Evolutionary conservation across 2,113 vertebrate genomes (phyloP), one percentile per base, ranked within the genome.

Genomic region (Prunella fulvescens): DNA sequence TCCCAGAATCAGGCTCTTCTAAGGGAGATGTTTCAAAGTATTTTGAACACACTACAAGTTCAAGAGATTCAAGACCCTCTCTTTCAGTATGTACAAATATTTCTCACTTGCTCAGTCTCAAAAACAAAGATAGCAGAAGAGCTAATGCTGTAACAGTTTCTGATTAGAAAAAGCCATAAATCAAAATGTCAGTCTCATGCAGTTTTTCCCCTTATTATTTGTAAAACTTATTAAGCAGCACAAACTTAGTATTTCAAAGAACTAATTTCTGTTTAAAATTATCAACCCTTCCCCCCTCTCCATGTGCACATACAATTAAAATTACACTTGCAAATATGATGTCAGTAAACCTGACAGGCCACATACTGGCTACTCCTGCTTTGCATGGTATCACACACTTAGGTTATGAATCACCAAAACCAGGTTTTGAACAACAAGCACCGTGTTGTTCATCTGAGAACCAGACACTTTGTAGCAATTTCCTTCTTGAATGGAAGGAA

Each of bases 241-340:
- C 24, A 70, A 96, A 70, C 13, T 12, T 44, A 29, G 26, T 54
- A 66, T 82, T 88, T 90, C 74, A 62, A 82, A 85, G 42, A 72
- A 23, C 12, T 61, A 37, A 45, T 39, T 78, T 35, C 51, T 81
- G 28, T 65, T 83, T 64, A 53, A 91, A 86, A 80, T 29, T 4
- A 81, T 28, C 31, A 88, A 29, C 40, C 14, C 39, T n/a, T 57
- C 40, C 61, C 29, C 33, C 6, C 23, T 35, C 62, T 11, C 33
- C 40, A 51, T 8, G 24, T 50, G 31, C 65, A 88, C 19, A 57
- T 13, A 81, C 29, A 89, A 94, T 81, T 79, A 69, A 87, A 94
- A 89, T 91, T 88, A 89, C 73, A 90, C 51, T 96, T 94, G 78
- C 93, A 94, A 96, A 93, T 77, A 88, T 11, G 89, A 66, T 2